Base-by-base conservation (phyloP, 2,113 vertebrate genomes). In the Neolamprologus caudopunctatus region DNA sequence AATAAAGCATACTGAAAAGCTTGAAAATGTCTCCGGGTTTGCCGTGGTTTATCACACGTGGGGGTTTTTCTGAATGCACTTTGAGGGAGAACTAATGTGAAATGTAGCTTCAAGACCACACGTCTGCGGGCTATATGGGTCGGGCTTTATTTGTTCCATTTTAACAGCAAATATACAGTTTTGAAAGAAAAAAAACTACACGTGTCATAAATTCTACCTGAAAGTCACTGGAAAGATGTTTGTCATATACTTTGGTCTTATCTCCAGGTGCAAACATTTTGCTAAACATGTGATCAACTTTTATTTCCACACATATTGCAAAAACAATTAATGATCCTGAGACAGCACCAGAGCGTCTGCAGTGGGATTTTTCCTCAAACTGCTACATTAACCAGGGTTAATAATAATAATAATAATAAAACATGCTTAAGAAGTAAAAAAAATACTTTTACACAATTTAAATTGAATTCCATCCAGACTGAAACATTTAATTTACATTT, bases 31-130 rank as follows among this genome's bases (percentile, higher is more conserved):
- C 51, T 54, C 51, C n/a, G 51, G 9, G 51, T 53, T 3, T 53
- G 51, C 51, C 0, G 19, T 53, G 9, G 51, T 53, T 21, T 53
- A 53, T 53, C 51, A 21, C 51, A 53, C 21, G 51, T 1, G 51
- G 8, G 9, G 0, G 3, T 3, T 50, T 9, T 54, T 54, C n/a
- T 54, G n/a, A 54, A 4, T 21, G 53, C 53, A 54, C n/a, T 53
- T 53, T 53, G 19, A 53, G 51, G 19, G 51, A 21, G 9, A 53
- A 53, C 51, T 53, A 21, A 53, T 53, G 51, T 53, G 51, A 53
- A 53, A 53, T 21, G 51, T 53, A 53, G 51, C 51, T 53, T 53
- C 3, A 21, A 21, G 19, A 21, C 19, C 51, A 21, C 9, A 53
- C 5, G 1, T n/a, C 19, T 53, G 5, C 19, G 5, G 19, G 51